These are phyloP conservation scores for Ovis canadensis DNA, from an alignment of 2,113 vertebrate genomes.

Conservation along the genomic window DNA sequence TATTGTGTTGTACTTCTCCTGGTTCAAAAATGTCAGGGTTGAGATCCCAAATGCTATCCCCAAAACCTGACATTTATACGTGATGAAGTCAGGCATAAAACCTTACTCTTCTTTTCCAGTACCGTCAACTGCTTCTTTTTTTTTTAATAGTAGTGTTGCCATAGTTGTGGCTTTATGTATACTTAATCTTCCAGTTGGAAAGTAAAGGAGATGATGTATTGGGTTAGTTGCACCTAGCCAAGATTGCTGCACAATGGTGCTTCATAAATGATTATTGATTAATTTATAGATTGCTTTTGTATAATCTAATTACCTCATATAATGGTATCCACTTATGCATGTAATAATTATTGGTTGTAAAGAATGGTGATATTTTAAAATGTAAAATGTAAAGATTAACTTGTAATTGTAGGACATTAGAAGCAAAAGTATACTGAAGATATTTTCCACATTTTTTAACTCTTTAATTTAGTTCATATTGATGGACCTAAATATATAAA, in stretches of 20 bases:
- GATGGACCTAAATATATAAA: not conserved
- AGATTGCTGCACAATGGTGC: not conserved
- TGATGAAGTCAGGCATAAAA: not conserved
- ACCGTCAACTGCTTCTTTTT: not conserved
- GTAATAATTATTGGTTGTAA: constrained; percentile 39
- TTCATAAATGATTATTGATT: constrained; percentile 49
- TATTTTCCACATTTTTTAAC: not conserved
- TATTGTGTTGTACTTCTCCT: not conserved
- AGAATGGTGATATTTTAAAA: constrained; percentile 47
- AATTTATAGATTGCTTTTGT: constrained; percentile 39
- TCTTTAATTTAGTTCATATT: not conserved
- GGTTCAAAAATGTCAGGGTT: not conserved
- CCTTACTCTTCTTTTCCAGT: not conserved
- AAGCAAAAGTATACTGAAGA: not conserved
- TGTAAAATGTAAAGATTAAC: constrained; percentile 7
- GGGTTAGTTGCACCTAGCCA: not conserved
- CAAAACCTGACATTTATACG: not conserved
- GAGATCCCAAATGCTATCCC: not conserved
- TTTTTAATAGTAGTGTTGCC: not conserved
- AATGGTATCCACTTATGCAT: constrained; percentile 42
- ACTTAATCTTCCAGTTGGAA: not conserved
- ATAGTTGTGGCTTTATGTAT: not conserved
- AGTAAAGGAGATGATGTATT: not conserved
- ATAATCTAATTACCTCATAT: constrained; percentile 42
- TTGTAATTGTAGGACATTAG: not conserved